Percentiles rank a stretch among this genome's conserved stretches.
These are phyloP conservation scores for Cephus spinipes DNA, from an alignment of 2,888 invertebrate genomes.

Conservation along the genomic window DNA sequence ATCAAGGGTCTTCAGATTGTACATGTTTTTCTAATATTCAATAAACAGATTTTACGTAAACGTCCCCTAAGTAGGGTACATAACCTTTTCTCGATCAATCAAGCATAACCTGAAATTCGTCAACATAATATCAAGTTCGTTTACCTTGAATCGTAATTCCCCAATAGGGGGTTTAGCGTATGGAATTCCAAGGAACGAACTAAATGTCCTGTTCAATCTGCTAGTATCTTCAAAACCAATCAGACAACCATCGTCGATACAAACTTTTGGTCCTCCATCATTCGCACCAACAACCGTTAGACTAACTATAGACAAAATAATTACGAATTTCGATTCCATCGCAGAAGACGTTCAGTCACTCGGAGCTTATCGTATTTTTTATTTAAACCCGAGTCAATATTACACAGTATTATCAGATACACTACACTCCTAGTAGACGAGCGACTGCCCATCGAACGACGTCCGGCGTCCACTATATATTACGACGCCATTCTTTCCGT, in stretches of 20 bases:
- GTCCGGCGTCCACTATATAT: background rate
- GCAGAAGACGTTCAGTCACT: background rate
- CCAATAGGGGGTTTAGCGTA: conserved; percentile 72
- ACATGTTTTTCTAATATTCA: background rate
- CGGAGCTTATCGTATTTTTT: background rate
- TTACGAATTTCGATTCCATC: background rate
- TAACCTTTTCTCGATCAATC: background rate
- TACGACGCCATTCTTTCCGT: background rate
- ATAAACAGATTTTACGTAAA: background rate
- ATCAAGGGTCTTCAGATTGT: background rate
- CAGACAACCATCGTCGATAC: conserved; percentile 18
- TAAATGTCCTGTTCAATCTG: conserved; percentile 59
- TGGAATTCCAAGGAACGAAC: conserved; percentile 70
- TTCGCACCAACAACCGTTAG: background rate
- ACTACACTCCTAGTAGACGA: background rate
- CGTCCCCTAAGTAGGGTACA: background rate
- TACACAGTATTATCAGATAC: background rate
- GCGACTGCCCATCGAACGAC: background rate
- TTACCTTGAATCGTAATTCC: conserved; percentile 62
- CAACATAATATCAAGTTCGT: background rate
- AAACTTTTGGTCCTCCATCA: conserved; percentile 10
- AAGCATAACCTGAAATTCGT: background rate
- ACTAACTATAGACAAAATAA: background rate
- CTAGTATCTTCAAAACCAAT: conserved; percentile 12
- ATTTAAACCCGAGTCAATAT: background rate